A percentile compares a stretch with the other conserved stretches of the same genome.
These are phyloP conservation scores for Notothenia coriiceps DNA, from an alignment of 2,113 vertebrate genomes.

Conservation along the genomic window DNA sequence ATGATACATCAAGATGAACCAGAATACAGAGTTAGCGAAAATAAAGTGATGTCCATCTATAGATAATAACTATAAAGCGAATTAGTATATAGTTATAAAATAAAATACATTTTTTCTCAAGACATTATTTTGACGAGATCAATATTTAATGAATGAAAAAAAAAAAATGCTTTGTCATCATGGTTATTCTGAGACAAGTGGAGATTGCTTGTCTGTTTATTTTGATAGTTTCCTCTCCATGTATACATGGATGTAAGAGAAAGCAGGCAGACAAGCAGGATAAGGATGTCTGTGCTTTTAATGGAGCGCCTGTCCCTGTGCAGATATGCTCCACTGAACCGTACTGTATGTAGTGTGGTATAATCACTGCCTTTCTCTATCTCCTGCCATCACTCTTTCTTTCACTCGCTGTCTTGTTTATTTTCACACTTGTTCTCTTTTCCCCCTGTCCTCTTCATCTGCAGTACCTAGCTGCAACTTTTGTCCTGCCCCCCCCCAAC, in stretches of 20 bases:
- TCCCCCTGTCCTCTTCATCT: slow-evolving; percentile 52
- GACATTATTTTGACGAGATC: no score
- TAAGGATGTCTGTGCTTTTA: slow-evolving; percentile 70
- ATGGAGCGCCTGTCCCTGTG: slow-evolving; percentile 74
- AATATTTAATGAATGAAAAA: neutral
- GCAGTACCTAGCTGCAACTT: slow-evolving; percentile 55
- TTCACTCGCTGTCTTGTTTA: slow-evolving; percentile 69
- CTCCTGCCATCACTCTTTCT: slow-evolving; percentile 71
- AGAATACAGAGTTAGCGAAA: neutral
- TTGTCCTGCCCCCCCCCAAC: slow-evolving; percentile 16
- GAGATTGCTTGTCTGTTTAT: slow-evolving; percentile 40
- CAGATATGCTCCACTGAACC: slow-evolving; percentile 81
- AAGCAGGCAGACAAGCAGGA: slow-evolving; percentile 57
- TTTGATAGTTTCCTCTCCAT: slow-evolving; percentile 44
- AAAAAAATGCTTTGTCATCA: slow-evolving; percentile 33
- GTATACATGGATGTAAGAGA: slow-evolving; percentile 60
- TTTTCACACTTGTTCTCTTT: slow-evolving; percentile 64
- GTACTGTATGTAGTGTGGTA: slow-evolving; percentile 73
- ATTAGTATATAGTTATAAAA: no score
- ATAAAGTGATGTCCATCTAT: neutral
- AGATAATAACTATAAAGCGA: no score
- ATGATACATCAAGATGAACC: neutral
- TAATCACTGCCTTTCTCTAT: slow-evolving; percentile 73
- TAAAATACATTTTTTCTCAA: no score
- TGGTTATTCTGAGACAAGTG: slow-evolving; percentile 33